These are phyloP conservation scores for Drosophila cognata DNA, from an alignment of 2,888 invertebrate genomes.

Conservation along the genomic window DNA sequence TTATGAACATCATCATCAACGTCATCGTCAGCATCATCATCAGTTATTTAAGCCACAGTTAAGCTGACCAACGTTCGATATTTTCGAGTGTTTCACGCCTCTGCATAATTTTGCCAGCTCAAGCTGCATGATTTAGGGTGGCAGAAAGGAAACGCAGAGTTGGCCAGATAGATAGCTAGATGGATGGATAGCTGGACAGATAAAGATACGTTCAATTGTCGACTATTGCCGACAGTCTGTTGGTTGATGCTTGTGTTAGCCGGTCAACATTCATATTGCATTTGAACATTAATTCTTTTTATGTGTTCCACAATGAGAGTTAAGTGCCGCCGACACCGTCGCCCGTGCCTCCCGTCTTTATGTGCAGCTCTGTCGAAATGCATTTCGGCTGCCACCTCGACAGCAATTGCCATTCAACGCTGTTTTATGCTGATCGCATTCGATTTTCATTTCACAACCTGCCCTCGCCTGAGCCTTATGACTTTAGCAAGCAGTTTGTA, in stretches of 20 bases:
- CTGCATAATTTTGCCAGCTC: slow-evolving; percentile 75
- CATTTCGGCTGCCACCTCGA: slow-evolving; percentile 51
- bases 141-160: not conserved
- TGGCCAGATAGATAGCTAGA: not conserved
- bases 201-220: slow-evolving; percentile 18
- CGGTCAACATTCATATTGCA: slow-evolving; percentile 76
- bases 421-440: slow-evolving; percentile 59
- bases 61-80: slow-evolving; percentile 61
- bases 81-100: slow-evolving; percentile 72
- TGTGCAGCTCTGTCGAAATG: slow-evolving; percentile 62
- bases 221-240: slow-evolving; percentile 6
- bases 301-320: slow-evolving; percentile 73
- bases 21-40: slow-evolving; percentile 28
- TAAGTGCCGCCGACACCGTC: slow-evolving; percentile 54
- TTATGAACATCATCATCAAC: slow-evolving; percentile 21
- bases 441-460: slow-evolving; percentile 44
- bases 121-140: slow-evolving; percentile 6
- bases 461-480: not conserved
- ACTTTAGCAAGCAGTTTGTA: not conserved
- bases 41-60: slow-evolving; percentile 67
- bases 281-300: slow-evolving; percentile 79
- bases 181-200: not conserved
- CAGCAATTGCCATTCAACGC: slow-evolving; percentile 30
- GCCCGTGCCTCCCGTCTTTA: slow-evolving; percentile 60
- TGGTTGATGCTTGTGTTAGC: slow-evolving; percentile 26